Conservation (phyloP, 2,113 vertebrate species). For the Menura novaehollandiae region DNA sequence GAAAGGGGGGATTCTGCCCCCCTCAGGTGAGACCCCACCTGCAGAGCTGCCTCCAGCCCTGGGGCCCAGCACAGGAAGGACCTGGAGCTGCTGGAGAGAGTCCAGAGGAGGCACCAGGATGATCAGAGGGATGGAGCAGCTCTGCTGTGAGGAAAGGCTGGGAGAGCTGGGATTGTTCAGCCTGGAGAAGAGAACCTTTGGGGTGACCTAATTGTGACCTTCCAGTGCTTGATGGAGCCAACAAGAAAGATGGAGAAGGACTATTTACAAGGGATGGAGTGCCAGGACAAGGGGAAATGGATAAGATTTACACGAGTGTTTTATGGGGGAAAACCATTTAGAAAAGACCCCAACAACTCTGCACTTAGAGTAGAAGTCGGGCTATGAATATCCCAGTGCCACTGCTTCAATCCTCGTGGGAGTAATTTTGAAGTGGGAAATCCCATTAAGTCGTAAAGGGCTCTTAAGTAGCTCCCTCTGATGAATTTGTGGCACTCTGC, state of each 20-base stretch:
- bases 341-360: background rate
- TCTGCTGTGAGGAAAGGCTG: background rate
- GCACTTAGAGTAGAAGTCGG: background rate
- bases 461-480: constrained; percentile 25
- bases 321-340: rapidly evolving
- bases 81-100: background rate
- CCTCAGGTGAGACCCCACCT: background rate
- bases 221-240: rapidly evolving
- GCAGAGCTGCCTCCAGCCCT: background rate
- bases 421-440: constrained; percentile 35
- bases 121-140: background rate
- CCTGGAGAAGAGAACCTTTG: background rate
- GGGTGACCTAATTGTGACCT: rapidly evolving
- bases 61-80: background rate
- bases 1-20: background rate
- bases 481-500: constrained; percentile 41
- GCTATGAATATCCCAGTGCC: background rate
- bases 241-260: background rate
- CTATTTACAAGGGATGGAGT: background rate
- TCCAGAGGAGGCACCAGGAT: background rate
- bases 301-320: background rate
- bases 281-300: background rate
- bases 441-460: constrained; percentile 49
- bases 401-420: background rate
- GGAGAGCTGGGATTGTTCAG: background rate